A percentile compares a stretch with the other conserved stretches of the same genome.
phyloP scores from a whole-genome alignment of 2,113 vertebrate species.

The Acrocephalus kingi region DNA sequence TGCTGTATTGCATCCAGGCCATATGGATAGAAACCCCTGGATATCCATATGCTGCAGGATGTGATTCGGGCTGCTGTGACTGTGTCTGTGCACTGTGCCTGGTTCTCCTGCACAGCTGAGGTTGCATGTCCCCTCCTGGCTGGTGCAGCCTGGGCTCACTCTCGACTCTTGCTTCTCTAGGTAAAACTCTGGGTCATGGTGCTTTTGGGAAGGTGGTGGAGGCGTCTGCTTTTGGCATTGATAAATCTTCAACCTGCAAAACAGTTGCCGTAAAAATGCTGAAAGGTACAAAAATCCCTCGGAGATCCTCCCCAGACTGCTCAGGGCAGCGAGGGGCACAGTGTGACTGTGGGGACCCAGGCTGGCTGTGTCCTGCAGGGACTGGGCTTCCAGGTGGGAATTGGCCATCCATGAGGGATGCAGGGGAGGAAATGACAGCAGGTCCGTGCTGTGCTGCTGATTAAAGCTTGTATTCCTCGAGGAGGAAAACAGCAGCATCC shows the following conservation, averaged over 20 bases:
- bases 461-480: neutral
- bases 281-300: constrained; percentile 83
- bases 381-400: neutral
- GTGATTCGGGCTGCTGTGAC: neutral
- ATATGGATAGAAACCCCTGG: neutral
- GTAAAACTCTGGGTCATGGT: constrained; percentile 93
- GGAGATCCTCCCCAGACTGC: neutral
- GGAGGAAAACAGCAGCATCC: constrained; percentile 10
- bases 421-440: neutral
- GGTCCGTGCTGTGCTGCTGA: neutral
- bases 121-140: constrained; percentile 29
- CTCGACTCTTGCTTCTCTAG: constrained; percentile 76
- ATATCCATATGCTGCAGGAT: constrained; percentile 18
- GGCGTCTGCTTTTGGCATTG: constrained; percentile 93
- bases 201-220: constrained; percentile 96
- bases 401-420: neutral
- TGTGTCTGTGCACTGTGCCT: neutral
- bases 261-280: constrained; percentile 97
- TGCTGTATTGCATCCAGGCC: neutral
- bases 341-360: neutral
- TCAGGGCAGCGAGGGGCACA: neutral
- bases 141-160: constrained; percentile 51
- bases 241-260: constrained; percentile 95
- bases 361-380: neutral
- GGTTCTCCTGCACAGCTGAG: constrained; percentile 16